Evolutionary conservation across 2,888 invertebrate genomes (phyloP).

Genomic region (Eueremaeus valkanovi): DNA sequence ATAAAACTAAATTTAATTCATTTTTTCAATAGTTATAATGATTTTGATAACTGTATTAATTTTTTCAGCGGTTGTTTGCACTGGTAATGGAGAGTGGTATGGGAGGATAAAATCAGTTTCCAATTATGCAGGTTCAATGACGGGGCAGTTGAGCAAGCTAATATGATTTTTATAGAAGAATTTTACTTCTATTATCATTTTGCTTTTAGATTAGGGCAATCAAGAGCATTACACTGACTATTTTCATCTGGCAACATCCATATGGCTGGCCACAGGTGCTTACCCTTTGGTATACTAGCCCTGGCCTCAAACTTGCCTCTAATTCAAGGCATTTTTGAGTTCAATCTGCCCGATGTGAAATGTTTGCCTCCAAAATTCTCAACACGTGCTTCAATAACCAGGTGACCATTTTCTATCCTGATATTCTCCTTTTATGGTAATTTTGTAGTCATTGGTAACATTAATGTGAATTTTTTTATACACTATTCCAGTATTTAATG

Average conservation of each 20-base stretch:
- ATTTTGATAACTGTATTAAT: too few relatives aligned
- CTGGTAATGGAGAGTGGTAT: neutral
- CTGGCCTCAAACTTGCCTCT: slow-evolving; percentile 64
- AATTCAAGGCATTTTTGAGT: slow-evolving; percentile 26
- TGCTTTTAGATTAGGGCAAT: slow-evolving; percentile 17
- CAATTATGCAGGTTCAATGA: slow-evolving; percentile 2
- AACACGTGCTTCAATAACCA: slow-evolving; percentile 26
- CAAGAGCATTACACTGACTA: too few relatives aligned
- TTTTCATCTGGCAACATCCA: slow-evolving; percentile 66
- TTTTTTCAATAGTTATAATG: too few relatives aligned
- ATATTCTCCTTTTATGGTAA: slow-evolving; percentile 22
- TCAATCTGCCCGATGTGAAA: slow-evolving; percentile 37
- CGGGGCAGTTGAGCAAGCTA: too few relatives aligned
- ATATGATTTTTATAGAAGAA: neutral
- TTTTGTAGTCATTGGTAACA: too few relatives aligned
- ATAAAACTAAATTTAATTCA: too few relatives aligned
- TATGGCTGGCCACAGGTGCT: slow-evolving; percentile 67
- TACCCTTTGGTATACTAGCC: slow-evolving; percentile 66
- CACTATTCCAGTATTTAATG: too few relatives aligned
- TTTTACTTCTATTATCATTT: neutral
- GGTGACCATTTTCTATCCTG: slow-evolving; percentile 14
- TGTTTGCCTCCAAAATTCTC: neutral
- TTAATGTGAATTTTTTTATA: too few relatives aligned
- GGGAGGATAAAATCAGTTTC: slow-evolving; percentile 36
- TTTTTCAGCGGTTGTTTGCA: neutral